These are phyloP conservation scores for Spondyliosoma cantharus DNA, from an alignment of 2,797 vertebrate species.

Conservation along the genomic window DNA sequence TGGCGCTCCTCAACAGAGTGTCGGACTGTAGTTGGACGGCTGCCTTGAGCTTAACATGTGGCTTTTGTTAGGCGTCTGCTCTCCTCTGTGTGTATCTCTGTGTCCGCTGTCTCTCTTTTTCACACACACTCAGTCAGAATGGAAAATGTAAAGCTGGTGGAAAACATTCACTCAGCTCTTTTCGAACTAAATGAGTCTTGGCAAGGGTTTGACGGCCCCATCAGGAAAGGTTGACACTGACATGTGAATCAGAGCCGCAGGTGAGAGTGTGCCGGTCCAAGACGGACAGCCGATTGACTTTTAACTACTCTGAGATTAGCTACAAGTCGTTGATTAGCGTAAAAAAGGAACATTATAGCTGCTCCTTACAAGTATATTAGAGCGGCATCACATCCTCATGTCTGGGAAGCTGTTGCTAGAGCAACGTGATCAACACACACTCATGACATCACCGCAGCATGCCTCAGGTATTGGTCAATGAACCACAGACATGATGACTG, in stretches of 20 bases:
- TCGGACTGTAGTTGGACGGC: slow-evolving; percentile 59
- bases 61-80: slow-evolving; percentile 82
- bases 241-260: slow-evolving; percentile 45
- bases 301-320: neutral
- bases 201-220: slow-evolving; percentile 57
- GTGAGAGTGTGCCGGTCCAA: slow-evolving; percentile 37
- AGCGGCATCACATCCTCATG: slow-evolving; percentile 42
- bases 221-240: slow-evolving; percentile 35
- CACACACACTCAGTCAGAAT: slow-evolving; percentile 60
- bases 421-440: slow-evolving; percentile 63
- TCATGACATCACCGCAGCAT: slow-evolving; percentile 54
- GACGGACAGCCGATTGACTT: slow-evolving; percentile 26
- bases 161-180: slow-evolving; percentile 75
- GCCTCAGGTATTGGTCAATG: slow-evolving; percentile 70
- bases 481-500: slow-evolving; percentile 69
- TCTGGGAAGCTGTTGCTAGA: slow-evolving; percentile 51
- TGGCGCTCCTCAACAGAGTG: slow-evolving; percentile 36
- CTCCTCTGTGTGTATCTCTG: slow-evolving; percentile 61
- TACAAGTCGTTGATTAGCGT: slow-evolving; percentile 8
- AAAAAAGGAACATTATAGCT: slow-evolving; percentile 7
- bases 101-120: slow-evolving; percentile 41
- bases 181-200: slow-evolving; percentile 67
- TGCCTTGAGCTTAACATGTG: slow-evolving; percentile 79
- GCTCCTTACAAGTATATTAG: slow-evolving; percentile 29
- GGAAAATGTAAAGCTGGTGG: slow-evolving; percentile 76